Conservation (phyloP, 2,113 vertebrate species). For the Limnothrissa miodon region DNA sequence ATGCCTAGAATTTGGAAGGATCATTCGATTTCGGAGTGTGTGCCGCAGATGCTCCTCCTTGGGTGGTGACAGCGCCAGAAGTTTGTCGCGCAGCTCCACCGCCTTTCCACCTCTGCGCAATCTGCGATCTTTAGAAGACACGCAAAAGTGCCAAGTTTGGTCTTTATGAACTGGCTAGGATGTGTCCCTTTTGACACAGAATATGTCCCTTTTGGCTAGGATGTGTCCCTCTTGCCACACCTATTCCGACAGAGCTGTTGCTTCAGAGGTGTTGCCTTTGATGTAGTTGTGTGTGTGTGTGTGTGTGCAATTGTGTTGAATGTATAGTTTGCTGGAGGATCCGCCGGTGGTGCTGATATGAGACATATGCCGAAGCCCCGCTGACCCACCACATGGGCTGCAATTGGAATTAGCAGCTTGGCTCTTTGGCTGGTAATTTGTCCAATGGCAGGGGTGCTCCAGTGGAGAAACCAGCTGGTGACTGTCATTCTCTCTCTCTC, state of each 20-base stretch:
- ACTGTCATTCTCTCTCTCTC: background rate
- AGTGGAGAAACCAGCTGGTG: background rate
- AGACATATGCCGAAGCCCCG: constrained; percentile 22
- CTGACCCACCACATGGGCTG: constrained; percentile 34
- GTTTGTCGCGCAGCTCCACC: background rate
- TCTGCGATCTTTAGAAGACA: background rate
- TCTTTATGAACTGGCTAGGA: background rate
- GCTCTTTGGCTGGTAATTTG: constrained; percentile 30
- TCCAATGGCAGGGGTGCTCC: constrained; percentile 12
- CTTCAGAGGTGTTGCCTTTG: background rate
- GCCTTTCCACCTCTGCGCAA: background rate
- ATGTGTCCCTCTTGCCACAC: background rate
- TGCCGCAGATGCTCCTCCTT: constrained; percentile 45
- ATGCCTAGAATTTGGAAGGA: constrained; percentile 58
- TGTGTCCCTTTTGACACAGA: background rate
- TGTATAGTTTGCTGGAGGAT: constrained; percentile 37
- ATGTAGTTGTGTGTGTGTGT: background rate
- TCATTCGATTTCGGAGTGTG: constrained; percentile 56
- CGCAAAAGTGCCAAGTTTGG: background rate
- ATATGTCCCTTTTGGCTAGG: too few relatives aligned
- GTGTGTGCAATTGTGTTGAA: background rate
- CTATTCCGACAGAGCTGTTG: background rate
- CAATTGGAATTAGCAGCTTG: constrained; percentile 39
- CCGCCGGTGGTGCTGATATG: constrained; percentile 13
- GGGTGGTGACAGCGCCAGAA: constrained; percentile 17